Evolutionary conservation across 2,797 vertebrate genomes (phyloP).

Genomic region (Tokudaia muenninki): DNA sequence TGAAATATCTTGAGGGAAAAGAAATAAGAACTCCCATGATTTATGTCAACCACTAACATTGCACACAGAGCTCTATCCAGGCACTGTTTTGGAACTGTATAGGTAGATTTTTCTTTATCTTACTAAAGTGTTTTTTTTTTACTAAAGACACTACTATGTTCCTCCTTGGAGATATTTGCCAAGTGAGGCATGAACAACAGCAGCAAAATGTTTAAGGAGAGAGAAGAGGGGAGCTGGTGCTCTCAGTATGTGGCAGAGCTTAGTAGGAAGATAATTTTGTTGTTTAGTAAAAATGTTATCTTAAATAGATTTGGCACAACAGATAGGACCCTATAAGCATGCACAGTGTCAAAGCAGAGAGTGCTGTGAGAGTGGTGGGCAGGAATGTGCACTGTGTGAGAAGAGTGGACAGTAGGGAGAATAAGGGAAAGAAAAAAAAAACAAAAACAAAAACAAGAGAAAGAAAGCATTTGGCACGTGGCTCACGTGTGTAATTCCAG

Average conservation of each 20-base stretch:
- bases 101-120: slow-evolving; percentile 52
- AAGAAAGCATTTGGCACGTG: background rate
- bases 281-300: slow-evolving; percentile 65
- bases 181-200: background rate
- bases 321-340: background rate
- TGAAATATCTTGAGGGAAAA: slow-evolving; percentile 54
- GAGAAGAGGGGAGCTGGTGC: slow-evolving; percentile 23
- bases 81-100: slow-evolving; percentile 36
- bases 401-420: background rate
- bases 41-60: slow-evolving; percentile 38
- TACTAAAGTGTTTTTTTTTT: slow-evolving; percentile 39
- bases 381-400: background rate
- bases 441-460: no score
- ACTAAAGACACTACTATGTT: background rate
- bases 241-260: background rate
- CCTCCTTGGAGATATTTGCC: slow-evolving; percentile 26
- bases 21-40: slow-evolving; percentile 21
- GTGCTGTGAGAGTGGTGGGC: background rate
- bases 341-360: background rate
- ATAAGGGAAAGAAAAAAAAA: background rate
- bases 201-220: slow-evolving; percentile 40
- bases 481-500: background rate
- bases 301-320: slow-evolving; percentile 44
- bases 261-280: slow-evolving; percentile 49
- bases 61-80: background rate